These are phyloP conservation scores for Coracopsis vasa DNA, from an alignment of 2,113 vertebrate genomes.

Conservation along the genomic window DNA sequence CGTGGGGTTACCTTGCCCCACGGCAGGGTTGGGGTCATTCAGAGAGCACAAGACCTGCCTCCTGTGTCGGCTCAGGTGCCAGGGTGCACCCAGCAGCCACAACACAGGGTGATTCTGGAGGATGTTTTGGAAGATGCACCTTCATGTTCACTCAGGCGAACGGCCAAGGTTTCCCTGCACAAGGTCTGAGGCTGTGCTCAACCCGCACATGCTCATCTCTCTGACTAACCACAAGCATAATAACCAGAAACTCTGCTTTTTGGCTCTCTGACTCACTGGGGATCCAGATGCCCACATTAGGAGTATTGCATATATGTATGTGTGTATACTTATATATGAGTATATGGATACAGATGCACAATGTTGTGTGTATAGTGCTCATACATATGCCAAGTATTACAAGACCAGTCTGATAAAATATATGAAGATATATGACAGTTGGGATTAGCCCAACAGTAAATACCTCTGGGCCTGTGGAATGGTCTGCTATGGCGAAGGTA, in stretches of 20 bases:
- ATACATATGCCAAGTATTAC: neutral
- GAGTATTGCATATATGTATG: neutral
- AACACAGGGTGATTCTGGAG: fast-evolving
- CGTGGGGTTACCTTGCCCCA: conserved; percentile 13
- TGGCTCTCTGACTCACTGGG: neutral
- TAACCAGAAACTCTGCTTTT: neutral
- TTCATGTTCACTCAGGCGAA: neutral
- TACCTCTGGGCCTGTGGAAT: neutral
- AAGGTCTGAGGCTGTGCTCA: fast-evolving
- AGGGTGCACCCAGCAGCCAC: fast-evolving
- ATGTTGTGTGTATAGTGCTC: neutral
- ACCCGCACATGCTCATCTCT: neutral
- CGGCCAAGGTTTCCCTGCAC: neutral
- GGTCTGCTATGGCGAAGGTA: neutral
- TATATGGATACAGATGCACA: neutral
- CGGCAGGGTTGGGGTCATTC: neutral
- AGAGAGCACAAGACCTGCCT: fast-evolving
- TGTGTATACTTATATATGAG: neutral
- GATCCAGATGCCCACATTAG: neutral
- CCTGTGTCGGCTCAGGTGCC: fast-evolving
- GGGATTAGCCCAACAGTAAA: neutral
- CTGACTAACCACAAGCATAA: neutral
- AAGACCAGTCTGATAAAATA: neutral
- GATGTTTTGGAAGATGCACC: neutral
- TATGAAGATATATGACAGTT: neutral